Evolutionary conservation across 2,113 vertebrate species (phyloP), one percentile per base, ranked within the genome.

Genomic region (Tychaedon coryphoeus): DNA sequence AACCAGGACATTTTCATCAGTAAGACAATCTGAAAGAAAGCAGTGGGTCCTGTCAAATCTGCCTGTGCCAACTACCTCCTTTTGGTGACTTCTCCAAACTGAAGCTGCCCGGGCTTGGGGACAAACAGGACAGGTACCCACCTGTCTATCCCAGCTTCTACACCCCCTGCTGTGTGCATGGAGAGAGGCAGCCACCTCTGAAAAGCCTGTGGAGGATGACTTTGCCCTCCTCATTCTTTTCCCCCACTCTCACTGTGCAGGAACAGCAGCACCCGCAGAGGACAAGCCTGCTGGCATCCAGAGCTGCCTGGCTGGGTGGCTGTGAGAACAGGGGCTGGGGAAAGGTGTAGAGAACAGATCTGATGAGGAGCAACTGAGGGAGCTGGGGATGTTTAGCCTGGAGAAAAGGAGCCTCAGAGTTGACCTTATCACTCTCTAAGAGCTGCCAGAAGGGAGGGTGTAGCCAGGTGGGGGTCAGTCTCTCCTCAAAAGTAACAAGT

Each of bases 21-120:
- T 60, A 79, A 69, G 25, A 73, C 33, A 72, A 29, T 38, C 14
- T 79, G 79, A 83, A 84, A 90, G 47, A 86, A 90, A 83, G 53
- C 83, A 83, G 50, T 24, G 36, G 24, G 24, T 38, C 45, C 36
- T 72, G 54, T 50, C 62, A 83, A 29, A 9, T 36, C 45, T 67
- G 43, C 23, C 65, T 38, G 26, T 17, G 36, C 48, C 86, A 93
- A 38, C 48, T 50, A 66, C 36, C 60, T 81, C 15, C 12, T 71
- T 86, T 56, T 2, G 3, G 34, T 0, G 5, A 58, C 15, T 65
- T 62, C 64, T 66, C 64, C 11, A 72, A 76, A 60, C 45, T 53
- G 38, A 65, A 73, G 45, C 31, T 93, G 25, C 22, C 42, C 40
- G 54, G 42, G n/a, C 47, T 12, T 50, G 50, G 23, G 24, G 31